Percentiles rank a stretch among this genome's conserved stretches.
Evolutionary conservation across 2,888 invertebrate species (phyloP).

Genomic region (Tipula confusa): DNA sequence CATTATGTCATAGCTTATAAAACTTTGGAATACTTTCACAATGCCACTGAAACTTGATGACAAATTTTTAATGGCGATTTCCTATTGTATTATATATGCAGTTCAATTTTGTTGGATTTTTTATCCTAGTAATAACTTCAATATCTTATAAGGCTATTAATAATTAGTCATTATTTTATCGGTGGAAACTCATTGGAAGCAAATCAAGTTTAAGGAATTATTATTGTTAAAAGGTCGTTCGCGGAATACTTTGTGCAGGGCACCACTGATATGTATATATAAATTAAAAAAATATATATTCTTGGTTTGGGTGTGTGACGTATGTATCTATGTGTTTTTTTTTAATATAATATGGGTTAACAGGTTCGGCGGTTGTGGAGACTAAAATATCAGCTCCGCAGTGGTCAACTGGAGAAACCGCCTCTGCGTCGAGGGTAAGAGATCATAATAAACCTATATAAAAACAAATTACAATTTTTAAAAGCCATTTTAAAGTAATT

Average conservation of each 20-base stretch:
- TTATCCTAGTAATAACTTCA: too few relatives aligned
- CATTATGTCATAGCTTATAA: too few relatives aligned
- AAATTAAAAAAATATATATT: not conserved
- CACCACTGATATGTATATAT: not conserved
- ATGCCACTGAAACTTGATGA: too few relatives aligned
- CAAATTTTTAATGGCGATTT: too few relatives aligned
- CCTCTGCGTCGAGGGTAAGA: conserved; percentile 37
- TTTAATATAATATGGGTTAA: conserved; percentile 27
- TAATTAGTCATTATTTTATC: too few relatives aligned
- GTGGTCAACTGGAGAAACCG: conserved; percentile 36
- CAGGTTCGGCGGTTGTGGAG: conserved; percentile 36
- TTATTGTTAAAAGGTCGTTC: too few relatives aligned
- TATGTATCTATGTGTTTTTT: conserved; percentile 32
- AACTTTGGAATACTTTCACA: too few relatives aligned
- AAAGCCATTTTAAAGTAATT: not conserved
- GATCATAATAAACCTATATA: conserved; percentile 8
- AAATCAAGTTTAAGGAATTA: too few relatives aligned
- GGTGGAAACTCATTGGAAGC: too few relatives aligned
- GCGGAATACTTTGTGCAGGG: not conserved
- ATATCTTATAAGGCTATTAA: too few relatives aligned
- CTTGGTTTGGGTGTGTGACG: conserved; percentile 31
- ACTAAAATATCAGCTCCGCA: conserved; percentile 36
- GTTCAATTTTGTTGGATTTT: too few relatives aligned
- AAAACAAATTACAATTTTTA: not conserved
- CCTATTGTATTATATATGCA: too few relatives aligned